These are phyloP conservation scores for Siniperca knerii DNA, from an alignment of 2,113 vertebrate genomes.

Conservation along the genomic window DNA sequence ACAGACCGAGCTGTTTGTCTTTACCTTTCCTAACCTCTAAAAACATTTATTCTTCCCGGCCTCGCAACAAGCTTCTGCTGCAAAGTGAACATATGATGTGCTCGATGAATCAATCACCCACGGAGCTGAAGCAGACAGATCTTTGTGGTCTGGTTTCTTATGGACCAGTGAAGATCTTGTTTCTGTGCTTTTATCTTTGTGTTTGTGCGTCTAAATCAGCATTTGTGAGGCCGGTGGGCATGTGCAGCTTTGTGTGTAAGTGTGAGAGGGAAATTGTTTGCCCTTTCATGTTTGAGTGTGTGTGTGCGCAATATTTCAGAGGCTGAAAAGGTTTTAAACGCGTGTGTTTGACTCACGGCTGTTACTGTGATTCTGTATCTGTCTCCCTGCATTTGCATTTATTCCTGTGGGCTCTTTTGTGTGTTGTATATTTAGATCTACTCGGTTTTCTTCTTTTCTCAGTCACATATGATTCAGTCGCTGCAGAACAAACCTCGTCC, in stretches of 20 bases:
- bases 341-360: slow-evolving; percentile 14
- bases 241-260: neutral
- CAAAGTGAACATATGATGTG: too few relatives aligned
- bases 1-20: too few relatives aligned
- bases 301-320: neutral
- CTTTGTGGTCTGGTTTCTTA: too few relatives aligned
- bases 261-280: neutral
- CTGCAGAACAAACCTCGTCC: slow-evolving; percentile 35
- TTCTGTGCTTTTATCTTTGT: too few relatives aligned
- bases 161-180: too few relatives aligned
- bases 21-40: too few relatives aligned
- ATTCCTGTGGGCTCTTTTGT: neutral
- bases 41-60: too few relatives aligned
- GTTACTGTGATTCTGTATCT: neutral
- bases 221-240: neutral
- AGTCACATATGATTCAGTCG: slow-evolving; percentile 24
- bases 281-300: neutral
- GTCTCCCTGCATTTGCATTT: slow-evolving; percentile 7
- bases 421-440: neutral
- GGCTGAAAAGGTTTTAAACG: neutral
- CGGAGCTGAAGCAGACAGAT: too few relatives aligned
- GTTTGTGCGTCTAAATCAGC: too few relatives aligned
- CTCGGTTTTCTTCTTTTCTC: slow-evolving; percentile 12
- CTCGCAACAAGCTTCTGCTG: too few relatives aligned
- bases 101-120: too few relatives aligned